phyloP scores from a whole-genome alignment of 2,113 vertebrate genomes.

The Phainopepla nitens region DNA sequence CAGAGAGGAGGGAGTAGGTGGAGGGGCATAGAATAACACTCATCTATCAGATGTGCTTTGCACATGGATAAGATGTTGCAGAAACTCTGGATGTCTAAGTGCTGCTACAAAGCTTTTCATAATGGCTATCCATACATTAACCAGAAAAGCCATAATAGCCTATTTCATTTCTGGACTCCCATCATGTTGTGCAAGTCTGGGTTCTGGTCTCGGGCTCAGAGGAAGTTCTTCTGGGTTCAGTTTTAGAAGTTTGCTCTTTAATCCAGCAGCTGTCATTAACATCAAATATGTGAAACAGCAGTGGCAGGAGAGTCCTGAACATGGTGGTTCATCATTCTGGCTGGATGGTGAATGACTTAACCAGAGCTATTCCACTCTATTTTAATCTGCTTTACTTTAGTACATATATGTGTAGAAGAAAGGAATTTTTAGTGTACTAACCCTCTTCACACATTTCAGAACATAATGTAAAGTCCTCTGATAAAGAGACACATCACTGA shows the following conservation, averaged over 20 bases:
- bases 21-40: not conserved
- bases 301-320: not conserved
- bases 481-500: not conserved
- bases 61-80: not conserved
- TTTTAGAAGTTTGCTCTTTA: not conserved
- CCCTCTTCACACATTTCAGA: not conserved
- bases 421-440: not conserved
- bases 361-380: not conserved
- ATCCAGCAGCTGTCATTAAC: not conserved
- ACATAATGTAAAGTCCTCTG: not conserved
- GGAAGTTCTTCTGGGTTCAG: not conserved
- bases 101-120: not conserved
- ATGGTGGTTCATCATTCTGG: not conserved
- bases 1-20: not conserved
- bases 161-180: not conserved
- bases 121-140: not conserved
- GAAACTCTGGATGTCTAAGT: not conserved
- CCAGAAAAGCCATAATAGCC: not conserved
- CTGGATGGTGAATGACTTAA: not conserved
- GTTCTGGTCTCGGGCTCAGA: not conserved
- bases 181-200: not conserved
- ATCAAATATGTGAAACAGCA: not conserved
- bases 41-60: not conserved
- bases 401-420: fast-evolving
- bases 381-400: not conserved